phyloP scores from a whole-genome alignment of 2,113 vertebrate species.

The Ophthalmolycus amberensis region DNA sequence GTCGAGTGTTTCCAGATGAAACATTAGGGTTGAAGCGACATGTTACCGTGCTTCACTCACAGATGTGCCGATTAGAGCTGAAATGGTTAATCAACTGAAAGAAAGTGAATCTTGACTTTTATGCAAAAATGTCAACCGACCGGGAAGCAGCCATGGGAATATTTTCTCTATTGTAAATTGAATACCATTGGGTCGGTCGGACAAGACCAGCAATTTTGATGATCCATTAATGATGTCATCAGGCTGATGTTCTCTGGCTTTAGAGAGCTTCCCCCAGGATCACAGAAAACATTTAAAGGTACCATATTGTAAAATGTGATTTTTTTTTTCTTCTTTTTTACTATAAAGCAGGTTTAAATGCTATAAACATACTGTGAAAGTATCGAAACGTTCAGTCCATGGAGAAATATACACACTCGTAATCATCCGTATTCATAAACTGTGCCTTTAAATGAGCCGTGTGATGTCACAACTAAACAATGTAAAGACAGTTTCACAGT shows the following conservation, averaged over 20 bases:
- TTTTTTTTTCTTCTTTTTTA: no score
- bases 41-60: background rate
- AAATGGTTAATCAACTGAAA: background rate
- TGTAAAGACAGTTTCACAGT: background rate
- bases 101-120: background rate
- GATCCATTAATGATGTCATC: background rate
- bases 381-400: no score
- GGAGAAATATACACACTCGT: no score
- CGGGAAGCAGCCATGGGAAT: background rate
- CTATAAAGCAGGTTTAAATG: no score
- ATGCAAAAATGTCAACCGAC: background rate
- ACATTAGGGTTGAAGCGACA: background rate
- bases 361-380: no score
- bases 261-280: no score
- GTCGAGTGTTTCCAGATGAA: slow-evolving; percentile 15
- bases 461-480: background rate
- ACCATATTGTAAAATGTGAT: no score
- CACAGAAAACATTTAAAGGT: no score
- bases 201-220: background rate
- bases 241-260: no score
- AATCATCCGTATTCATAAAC: no score
- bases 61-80: background rate
- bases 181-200: background rate
- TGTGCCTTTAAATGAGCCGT: background rate
- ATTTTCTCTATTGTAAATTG: background rate